These are phyloP conservation scores for Artemia franciscana DNA, from an alignment of 1,140 invertebrate genomes.

Conservation along the genomic window DNA sequence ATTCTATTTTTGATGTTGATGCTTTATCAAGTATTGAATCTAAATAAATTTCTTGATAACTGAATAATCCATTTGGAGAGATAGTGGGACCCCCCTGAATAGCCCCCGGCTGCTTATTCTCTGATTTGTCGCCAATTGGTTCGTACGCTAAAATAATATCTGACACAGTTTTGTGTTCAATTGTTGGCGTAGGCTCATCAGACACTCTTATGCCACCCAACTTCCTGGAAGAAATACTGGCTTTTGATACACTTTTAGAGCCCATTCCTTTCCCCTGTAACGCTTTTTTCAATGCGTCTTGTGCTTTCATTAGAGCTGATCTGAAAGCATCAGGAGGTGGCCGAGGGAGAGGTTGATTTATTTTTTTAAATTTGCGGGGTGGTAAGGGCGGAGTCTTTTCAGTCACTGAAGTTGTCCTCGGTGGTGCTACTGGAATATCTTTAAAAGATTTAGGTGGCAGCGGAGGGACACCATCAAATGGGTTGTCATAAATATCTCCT, in stretches of 20 bases:
- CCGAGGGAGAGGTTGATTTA: conserved; percentile 8
- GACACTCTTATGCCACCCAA: not conserved
- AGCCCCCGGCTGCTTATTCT: not conserved
- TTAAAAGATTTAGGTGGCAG: not conserved
- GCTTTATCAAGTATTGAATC: no score
- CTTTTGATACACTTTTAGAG: not conserved
- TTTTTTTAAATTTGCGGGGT: conserved; percentile 9
- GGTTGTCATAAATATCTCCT: conserved; percentile 8
- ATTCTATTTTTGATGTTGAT: not conserved
- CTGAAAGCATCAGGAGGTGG: conserved; percentile 2
- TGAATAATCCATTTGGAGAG: not conserved
- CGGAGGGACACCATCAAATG: conserved; percentile 1
- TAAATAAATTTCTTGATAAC: no score
- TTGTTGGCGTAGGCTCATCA: not conserved
- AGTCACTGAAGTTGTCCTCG: conserved; percentile 3
- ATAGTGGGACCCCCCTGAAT: not conserved
- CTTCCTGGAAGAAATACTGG: not conserved
- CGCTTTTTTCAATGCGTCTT: conserved; percentile 3
- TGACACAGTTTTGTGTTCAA: not conserved
- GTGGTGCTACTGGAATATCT: conserved; percentile 4
- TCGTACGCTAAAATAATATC: conserved; percentile 2
- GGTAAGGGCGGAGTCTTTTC: conserved; percentile 8
- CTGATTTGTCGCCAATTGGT: not conserved
- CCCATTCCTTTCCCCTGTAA: conserved; percentile 2
- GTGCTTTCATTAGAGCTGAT: not conserved